These are phyloP conservation scores for Halichondria panicea DNA, from an alignment of 37 sponge, comb jelly and placozoan species.

Conservation along the genomic window DNA sequence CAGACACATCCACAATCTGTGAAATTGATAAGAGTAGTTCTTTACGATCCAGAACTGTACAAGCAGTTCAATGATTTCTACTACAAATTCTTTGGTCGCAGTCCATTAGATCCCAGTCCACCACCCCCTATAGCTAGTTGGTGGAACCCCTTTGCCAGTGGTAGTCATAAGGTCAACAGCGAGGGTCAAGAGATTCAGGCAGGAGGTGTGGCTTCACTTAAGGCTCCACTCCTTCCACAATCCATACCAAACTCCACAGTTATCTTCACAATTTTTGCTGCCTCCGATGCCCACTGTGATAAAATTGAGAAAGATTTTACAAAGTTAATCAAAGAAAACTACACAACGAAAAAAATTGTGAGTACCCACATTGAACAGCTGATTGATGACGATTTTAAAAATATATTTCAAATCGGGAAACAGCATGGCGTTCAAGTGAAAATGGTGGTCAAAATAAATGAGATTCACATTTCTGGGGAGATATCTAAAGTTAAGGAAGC, in stretches of 20 bases:
- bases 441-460: neutral
- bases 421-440: constrained; percentile 14
- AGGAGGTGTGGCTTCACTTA: neutral
- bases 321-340: constrained; percentile 7
- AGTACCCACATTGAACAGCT: neutral
- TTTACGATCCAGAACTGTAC: constrained; percentile 6
- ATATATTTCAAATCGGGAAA: neutral
- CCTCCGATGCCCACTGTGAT: neutral
- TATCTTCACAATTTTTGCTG: constrained; percentile 9
- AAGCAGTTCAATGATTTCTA: constrained; percentile 16
- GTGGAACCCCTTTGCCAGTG: neutral
- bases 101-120: neutral
- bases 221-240: neutral
- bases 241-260: neutral
- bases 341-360: constrained; percentile 8
- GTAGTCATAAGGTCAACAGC: neutral
- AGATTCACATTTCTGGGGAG: constrained; percentile 31
- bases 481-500: constrained; percentile 4
- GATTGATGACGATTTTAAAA: constrained; percentile 5
- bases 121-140: neutral
- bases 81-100: constrained; percentile 10
- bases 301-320: neutral
- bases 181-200: neutral
- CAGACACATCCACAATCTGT: constrained; percentile 6
- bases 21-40: constrained; percentile 12